Percentiles rank a stretch among this genome's conserved stretches.
These are phyloP conservation scores for Melanerpes formicivorus DNA, from an alignment of 2,113 vertebrate genomes.

Conservation along the genomic window DNA sequence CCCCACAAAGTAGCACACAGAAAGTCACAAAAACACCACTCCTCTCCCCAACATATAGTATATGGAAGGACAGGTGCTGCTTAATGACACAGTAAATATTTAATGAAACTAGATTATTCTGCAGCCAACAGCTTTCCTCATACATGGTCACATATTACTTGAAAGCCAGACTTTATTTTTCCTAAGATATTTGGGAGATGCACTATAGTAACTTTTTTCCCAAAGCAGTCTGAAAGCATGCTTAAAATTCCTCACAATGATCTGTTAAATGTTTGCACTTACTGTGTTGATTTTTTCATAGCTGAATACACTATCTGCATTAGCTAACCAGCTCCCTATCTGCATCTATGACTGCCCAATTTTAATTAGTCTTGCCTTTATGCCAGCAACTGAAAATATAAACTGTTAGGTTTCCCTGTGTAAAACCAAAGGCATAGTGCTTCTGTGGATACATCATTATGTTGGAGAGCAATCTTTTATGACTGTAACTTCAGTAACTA, in stretches of 20 bases:
- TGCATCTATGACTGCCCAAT: neutral
- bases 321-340: neutral
- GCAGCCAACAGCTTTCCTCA: neutral
- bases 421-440: neutral
- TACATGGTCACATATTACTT: neutral
- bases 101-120: neutral
- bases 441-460: neutral
- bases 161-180: neutral
- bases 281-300: neutral
- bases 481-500: neutral
- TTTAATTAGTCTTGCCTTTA: neutral
- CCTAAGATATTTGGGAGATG: neutral
- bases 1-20: neutral
- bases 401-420: neutral
- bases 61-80: neutral
- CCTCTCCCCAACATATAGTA: neutral
- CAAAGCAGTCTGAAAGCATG: neutral
- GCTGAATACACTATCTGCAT: neutral
- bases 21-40: neutral
- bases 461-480: neutral
- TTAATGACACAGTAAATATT: neutral
- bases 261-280: neutral
- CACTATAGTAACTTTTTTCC: neutral
- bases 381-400: neutral
- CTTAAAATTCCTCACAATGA: neutral